These are phyloP conservation scores for Marmota flaviventris DNA, from an alignment of 2,113 vertebrate genomes.

Conservation along the genomic window DNA sequence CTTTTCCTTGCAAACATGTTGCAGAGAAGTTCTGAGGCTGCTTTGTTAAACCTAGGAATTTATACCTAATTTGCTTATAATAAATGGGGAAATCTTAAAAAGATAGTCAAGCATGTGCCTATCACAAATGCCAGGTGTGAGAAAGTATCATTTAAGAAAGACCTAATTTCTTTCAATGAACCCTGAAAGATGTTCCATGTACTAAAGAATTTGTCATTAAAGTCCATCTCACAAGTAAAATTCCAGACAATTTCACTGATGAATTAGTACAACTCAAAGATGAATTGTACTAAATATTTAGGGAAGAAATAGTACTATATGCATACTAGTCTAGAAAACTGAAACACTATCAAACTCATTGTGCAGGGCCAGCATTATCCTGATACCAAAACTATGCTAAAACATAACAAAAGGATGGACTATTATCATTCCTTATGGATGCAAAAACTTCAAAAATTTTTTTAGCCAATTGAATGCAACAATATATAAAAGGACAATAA, in stretches of 20 bases:
- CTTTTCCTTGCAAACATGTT: neutral
- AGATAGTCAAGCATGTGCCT: neutral
- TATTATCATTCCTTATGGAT: neutral
- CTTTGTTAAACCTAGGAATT: neutral
- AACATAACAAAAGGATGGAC: neutral
- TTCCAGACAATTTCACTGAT: neutral
- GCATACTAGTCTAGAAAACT: neutral
- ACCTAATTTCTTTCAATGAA: neutral
- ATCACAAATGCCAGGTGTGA: neutral
- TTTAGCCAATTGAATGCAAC: neutral
- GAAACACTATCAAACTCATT: neutral
- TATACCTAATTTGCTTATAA: neutral
- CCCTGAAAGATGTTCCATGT: neutral
- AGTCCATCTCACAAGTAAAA: neutral
- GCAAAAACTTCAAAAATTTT: neutral
- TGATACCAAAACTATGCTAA: neutral
- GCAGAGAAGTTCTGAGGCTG: neutral
- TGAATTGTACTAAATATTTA: neutral
- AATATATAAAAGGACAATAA: neutral
- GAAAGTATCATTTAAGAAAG: neutral
- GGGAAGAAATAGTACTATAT: neutral
- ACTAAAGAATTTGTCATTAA: neutral
- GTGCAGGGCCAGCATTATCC: neutral
- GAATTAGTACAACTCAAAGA: too few species aligned
- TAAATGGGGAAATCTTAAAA: neutral